Percentiles rank a stretch among this genome's conserved stretches.
These are phyloP conservation scores for Drosophila triauraria DNA, from an alignment of 1,140 invertebrate species.

Conservation along the genomic window DNA sequence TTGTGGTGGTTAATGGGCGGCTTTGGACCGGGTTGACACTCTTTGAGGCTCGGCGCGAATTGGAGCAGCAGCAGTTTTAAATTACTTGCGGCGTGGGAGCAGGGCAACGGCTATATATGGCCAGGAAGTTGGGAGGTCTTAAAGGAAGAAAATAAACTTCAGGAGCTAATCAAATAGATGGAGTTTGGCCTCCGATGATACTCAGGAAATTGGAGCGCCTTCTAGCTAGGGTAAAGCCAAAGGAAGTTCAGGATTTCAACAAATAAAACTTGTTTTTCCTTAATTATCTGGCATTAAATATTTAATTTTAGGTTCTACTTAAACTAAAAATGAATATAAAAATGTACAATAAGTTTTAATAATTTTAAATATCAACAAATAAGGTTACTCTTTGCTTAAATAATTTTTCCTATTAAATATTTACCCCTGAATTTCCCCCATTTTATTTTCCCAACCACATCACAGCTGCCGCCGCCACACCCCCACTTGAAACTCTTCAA, in stretches of 20 bases:
- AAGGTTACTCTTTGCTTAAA: neutral
- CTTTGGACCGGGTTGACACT: slow-evolving; percentile 34
- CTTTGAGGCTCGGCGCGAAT: slow-evolving; percentile 21
- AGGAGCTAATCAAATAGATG: slow-evolving; percentile 17
- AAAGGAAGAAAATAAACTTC: slow-evolving; percentile 4
- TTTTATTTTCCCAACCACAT: slow-evolving; percentile 4
- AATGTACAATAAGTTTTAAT: too few relatives aligned
- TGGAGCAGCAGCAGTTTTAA: slow-evolving; percentile 53
- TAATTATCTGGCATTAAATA: too few relatives aligned
- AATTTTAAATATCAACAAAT: too few relatives aligned
- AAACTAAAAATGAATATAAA: too few relatives aligned
- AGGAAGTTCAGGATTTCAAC: neutral
- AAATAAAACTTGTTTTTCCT: too few relatives aligned
- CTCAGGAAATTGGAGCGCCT: neutral
- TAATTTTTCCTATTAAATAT: neutral
- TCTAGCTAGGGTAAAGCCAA: neutral
- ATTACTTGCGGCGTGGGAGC: slow-evolving; percentile 41
- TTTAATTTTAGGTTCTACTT: too few relatives aligned
- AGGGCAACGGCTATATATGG: slow-evolving; percentile 3
- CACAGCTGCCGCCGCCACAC: neutral
- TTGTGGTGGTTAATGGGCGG: slow-evolving; percentile 6
- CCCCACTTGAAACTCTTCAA: neutral
- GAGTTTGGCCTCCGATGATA: too few relatives aligned
- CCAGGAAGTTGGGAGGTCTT: neutral
- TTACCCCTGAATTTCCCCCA: neutral